Evolutionary conservation across 2,113 vertebrate genomes (phyloP), one percentile per base, ranked within the genome.

Genomic region (Chloebia gouldiae): DNA sequence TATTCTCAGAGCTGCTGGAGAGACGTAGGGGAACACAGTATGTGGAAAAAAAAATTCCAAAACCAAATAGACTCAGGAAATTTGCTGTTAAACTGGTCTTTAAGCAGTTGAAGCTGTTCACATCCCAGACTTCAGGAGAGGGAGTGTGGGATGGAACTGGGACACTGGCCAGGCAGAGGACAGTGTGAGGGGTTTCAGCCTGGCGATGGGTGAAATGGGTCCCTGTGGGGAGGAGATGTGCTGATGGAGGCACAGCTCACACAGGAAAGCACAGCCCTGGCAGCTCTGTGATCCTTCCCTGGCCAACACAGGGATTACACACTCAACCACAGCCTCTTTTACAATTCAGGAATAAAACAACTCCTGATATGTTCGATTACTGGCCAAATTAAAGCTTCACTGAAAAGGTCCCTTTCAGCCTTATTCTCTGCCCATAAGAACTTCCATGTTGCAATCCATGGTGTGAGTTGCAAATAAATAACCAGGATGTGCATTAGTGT

Each of bases 321-420:
- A 17, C 3, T 70, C 2, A 1, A 22, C n/a, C 30, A 44, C n/a
- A 68, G 15, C 17, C 24, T 68, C 40, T 60, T 83, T 59, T 24
- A 64, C 9, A 71, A 33, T 92, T 86, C 56, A 47, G 17, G 30
- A 86, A 24, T 49, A 70, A 84, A 89, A 22, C 17, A 22, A 2
- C 7, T 81, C 31, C n/a, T 81, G 21, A 28, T 11, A 11, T 44
- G 13, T 13, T 33, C 0, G 0, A 6, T 44, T 75, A 13, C 27
- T 71, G 44, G 35, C 53, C 57, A 85, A 72, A n/a, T 13, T 21
- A 60, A 19, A 72, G 44, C n/a, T 85, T 87, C 70, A 54, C 0
- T 77, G 50, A 65, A 15, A 57, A 80, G 40, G 4, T 31, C 16
- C 8, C 39, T 88, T 53, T 73, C 42, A 57, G 5, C 59, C 24